These are phyloP conservation scores for Mus spretus DNA, from an alignment of 2,797 vertebrate genomes.

Conservation along the genomic window DNA sequence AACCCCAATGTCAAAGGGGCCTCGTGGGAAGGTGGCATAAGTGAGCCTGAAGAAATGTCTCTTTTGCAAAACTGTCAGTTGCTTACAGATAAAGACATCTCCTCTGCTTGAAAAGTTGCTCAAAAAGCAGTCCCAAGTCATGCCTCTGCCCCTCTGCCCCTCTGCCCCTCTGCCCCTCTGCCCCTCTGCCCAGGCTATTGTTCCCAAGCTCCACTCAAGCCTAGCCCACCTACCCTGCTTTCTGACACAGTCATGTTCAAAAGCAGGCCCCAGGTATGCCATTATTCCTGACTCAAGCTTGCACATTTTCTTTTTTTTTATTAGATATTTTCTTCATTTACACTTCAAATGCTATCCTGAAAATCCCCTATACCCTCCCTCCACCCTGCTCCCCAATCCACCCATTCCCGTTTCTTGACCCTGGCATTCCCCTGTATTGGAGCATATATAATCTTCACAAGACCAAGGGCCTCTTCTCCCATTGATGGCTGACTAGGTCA, in stretches of 20 bases:
- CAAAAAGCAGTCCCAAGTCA: neutral
- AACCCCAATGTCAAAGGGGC: neutral
- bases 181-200: neutral
- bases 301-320: too few species aligned
- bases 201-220: neutral
- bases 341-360: too few species aligned
- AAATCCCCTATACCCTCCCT: too few species aligned
- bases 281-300: neutral
- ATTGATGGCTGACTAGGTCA: too few species aligned
- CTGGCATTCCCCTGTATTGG: too few species aligned
- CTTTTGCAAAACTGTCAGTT: neutral
- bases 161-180: neutral
- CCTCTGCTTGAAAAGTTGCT: neutral
- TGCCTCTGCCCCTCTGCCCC: neutral
- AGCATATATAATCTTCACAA: too few species aligned
- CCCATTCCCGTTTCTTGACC: too few species aligned
- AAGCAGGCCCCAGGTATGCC: neutral
- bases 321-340: too few species aligned
- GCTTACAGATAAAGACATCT: neutral
- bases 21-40: neutral
- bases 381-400: too few species aligned
- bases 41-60: neutral
- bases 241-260: neutral
- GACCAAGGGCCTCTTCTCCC: too few species aligned
- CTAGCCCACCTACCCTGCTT: neutral